Conservation (phyloP, 1,140 invertebrate genomes). For the Ostrea denselamellosa region DNA sequence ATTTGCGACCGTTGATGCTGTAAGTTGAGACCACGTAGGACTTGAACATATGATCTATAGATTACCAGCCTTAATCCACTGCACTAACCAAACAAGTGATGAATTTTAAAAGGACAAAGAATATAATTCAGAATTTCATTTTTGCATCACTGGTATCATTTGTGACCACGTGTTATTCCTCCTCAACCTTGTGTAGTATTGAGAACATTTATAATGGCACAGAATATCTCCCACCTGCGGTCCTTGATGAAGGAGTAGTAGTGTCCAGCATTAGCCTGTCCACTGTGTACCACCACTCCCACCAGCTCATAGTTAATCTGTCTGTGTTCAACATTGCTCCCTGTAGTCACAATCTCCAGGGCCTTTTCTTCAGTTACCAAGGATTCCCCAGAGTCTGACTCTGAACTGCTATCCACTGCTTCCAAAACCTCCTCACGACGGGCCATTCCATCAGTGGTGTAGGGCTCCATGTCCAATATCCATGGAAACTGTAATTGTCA, state of each 20-base stretch:
- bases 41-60: too few species aligned
- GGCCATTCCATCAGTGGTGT: slow-evolving; percentile 96
- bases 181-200: too few species aligned
- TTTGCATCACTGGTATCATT: too few species aligned
- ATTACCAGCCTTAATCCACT: too few species aligned
- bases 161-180: too few species aligned
- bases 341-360: slow-evolving; percentile 52
- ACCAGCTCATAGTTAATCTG: slow-evolving; percentile 94
- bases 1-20: too few species aligned
- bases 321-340: slow-evolving; percentile 58
- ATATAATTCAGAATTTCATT: too few species aligned
- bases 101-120: too few species aligned
- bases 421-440: slow-evolving; percentile 65
- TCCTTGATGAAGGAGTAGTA: slow-evolving; percentile 95
- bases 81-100: too few species aligned
- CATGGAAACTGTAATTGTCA: slow-evolving; percentile 89
- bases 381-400: slow-evolving; percentile 54
- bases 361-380: slow-evolving; percentile 37
- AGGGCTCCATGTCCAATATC: slow-evolving; percentile 98
- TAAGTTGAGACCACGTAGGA: too few species aligned
- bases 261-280: slow-evolving; percentile 97
- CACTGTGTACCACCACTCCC: slow-evolving; percentile 98
- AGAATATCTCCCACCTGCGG: slow-evolving; percentile 61
- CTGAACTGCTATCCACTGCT: slow-evolving; percentile 54
- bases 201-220: too few species aligned